Conservation (phyloP, 2,113 vertebrate species). For the Hyperopisus bebe region DNA sequence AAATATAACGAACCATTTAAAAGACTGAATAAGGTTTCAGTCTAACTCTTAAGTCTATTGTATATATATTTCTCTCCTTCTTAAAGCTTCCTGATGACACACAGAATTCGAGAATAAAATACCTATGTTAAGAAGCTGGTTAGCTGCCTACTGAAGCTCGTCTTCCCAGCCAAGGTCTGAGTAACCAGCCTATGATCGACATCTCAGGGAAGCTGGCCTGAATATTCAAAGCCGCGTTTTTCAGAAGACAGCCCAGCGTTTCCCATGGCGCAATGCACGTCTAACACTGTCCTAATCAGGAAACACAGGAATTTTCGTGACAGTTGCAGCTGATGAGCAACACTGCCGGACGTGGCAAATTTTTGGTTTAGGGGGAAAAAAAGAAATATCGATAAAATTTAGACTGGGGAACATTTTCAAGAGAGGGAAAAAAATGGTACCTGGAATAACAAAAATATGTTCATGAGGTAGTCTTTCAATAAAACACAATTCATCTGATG, state of each 20-base stretch:
- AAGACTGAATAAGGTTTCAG: conserved; percentile 15
- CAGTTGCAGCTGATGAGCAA: conserved; percentile 40
- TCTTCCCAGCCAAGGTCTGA: background rate
- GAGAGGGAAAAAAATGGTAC: conserved; percentile 59
- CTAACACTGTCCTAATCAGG: background rate
- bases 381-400: conserved; percentile 44
- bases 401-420: conserved; percentile 55
- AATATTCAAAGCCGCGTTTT: background rate
- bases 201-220: background rate
- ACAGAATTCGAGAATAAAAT: background rate
- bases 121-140: background rate
- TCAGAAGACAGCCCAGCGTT: background rate
- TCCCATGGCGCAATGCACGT: background rate
- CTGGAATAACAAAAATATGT: conserved; percentile 64
- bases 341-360: conserved; percentile 3
- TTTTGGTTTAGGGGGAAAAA: background rate
- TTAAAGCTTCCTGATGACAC: background rate
- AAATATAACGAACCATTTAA: conserved; percentile 19
- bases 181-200: background rate
- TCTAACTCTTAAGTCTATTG: background rate
- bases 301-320: conserved; percentile 19
- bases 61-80: background rate
- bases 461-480: conserved; percentile 87
- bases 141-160: background rate
- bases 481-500: conserved; percentile 62